Base-by-base conservation (phyloP, 2,113 vertebrate genomes). In the Oceanites oceanicus region DNA sequence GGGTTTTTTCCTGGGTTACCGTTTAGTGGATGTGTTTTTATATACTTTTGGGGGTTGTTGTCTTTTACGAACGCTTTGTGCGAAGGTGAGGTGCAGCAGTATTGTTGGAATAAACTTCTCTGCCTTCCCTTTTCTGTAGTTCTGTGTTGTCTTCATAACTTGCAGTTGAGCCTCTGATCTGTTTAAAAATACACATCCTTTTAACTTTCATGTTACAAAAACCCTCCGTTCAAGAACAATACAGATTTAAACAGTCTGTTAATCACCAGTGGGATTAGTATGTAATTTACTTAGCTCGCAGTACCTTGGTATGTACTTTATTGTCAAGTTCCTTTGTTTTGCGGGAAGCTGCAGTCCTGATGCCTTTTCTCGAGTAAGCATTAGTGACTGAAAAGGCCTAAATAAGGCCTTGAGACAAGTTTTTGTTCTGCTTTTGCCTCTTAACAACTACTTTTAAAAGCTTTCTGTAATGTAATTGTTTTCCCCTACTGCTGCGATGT, bases 71-170 rank as follows among this genome's bases (percentile, higher is more conserved):
- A 45, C 3, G 29, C 78, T 94, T 76, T 88, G 89, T 93, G 89
- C 87, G 94, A 15, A 75, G 49, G 16, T 61, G 63, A 85, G 70
- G 53, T 55, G 44, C 73, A 47, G 93, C 66, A 63, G 59, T 34
- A 23, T 66, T 65, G 82, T 96, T 89, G 2, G 66, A 98, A 98
- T 98, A 98, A 98, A 98, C 38, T 47, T 91, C 90, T 97, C 78
- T 95, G 96, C 91, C 94, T 77, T 96, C 90, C 96, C 85, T 85
- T 91, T 79, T 71, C 67, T 36, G 75, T 87, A 70, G 77, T 70
- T 95, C n/a, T 70, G 21, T 88, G 59, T 65, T 10, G 1, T 55
- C n/a, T 76, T 44, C 8, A 1, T 79, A 34, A 34, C 38, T 34
- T 14, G 44, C 55, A 45, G 70, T 5, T 40, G 23, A 29, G 56